Evolutionary conservation across 2,113 vertebrate genomes (phyloP).

Genomic region (Ammodytes marinus): DNA sequence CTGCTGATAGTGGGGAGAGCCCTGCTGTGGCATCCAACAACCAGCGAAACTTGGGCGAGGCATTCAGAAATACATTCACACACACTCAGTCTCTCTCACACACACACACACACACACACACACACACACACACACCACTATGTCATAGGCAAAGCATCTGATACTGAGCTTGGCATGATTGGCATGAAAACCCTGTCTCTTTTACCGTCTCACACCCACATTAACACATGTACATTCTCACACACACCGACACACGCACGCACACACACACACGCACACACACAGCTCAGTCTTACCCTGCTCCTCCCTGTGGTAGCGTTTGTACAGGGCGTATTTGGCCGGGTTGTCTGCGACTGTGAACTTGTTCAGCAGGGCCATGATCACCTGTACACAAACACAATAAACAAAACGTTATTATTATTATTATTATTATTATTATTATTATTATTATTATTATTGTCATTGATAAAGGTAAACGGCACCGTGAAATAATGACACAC

Average conservation of each 20-base stretch:
- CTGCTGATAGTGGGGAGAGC: slow-evolving; percentile 50
- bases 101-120: slow-evolving; percentile 16
- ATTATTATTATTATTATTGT: too few relatives aligned
- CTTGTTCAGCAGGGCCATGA: slow-evolving; percentile 94
- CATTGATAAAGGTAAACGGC: too few relatives aligned
- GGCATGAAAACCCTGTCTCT: slow-evolving; percentile 37
- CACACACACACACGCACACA: slow-evolving; percentile 14
- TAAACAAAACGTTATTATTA: too few relatives aligned
- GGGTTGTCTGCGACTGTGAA: slow-evolving; percentile 95
- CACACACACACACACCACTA: slow-evolving; percentile 4
- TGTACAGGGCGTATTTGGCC: slow-evolving; percentile 96
- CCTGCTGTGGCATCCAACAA: slow-evolving; percentile 48
- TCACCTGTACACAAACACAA: slow-evolving; percentile 85
- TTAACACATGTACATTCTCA: too few relatives aligned
- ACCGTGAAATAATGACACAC: too few relatives aligned
- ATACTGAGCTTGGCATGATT: slow-evolving; percentile 23
- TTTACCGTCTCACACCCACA: not conserved
- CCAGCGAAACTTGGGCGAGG: slow-evolving; percentile 31
- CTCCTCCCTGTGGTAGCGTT: slow-evolving; percentile 92
- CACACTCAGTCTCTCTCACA: too few relatives aligned
- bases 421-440: too few relatives aligned
- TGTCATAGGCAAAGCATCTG: slow-evolving; percentile 36
- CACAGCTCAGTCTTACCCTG: slow-evolving; percentile 86
- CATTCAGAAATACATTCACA: slow-evolving; percentile 35
- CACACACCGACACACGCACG: not conserved